Evolutionary conservation across 2,113 vertebrate species (phyloP), one percentile per base, ranked within the genome.

Genomic region (Xenus cinereus): DNA sequence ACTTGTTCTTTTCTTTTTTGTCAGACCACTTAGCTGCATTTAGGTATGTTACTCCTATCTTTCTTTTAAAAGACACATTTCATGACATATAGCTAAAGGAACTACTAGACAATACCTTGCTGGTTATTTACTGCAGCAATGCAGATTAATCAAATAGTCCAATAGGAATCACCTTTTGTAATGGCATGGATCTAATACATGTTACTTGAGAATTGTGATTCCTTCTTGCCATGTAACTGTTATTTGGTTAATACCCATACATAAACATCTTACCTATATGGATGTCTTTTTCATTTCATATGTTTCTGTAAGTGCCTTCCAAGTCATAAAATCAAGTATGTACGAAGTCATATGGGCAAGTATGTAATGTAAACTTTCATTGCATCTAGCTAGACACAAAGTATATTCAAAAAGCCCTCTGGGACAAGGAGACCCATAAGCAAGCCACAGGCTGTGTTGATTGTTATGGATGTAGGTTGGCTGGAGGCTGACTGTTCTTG

Each of bases 391-490:
- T 51, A 14, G 50, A 30, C 41, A n/a, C 10, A 41, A 77, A 56
- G 10, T 16, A 15, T 16, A 12, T 56, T 50, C 28, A 66, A 51
- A 43, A 60, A 45, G 16, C 20, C 23, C 14, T 41, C 18, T 59
- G 64, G n/a, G 32, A 64, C 0, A 0, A 84, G 8, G 6, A 7
- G 16, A 48, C 28, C 30, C 8, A 23, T 3, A 7, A 69, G 12
- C 19, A 71, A 85, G 20, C 14, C 43, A 33, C 37, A 63, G 37
- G 9, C n/a, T 68, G 26, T n/a, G 21, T 26, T 63, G 37, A 12
- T 73, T 69, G 6, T 68, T 60, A 7, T 5, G 14, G 14, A 7
- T 71, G 7, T 37, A 46, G 75, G 32, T 35, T 67, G 20, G 8
- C 35, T 76, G 48, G 20, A 74, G 39, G 19, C 26, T 64, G 39